Evolutionary conservation across 2,888 invertebrate genomes (phyloP).

Genomic region (Labia minor): DNA sequence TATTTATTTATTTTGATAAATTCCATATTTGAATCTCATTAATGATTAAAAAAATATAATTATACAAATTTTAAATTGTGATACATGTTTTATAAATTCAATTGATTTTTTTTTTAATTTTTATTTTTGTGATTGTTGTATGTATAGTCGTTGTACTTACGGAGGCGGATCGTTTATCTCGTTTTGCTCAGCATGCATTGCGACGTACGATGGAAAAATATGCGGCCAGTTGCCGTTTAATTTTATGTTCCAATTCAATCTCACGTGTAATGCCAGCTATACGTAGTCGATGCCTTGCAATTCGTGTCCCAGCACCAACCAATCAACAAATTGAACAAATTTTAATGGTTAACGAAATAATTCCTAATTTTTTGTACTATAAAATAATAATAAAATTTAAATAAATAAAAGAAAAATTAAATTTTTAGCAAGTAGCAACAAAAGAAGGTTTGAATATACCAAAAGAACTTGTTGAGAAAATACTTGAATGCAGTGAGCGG

Average conservation of each 20-base stretch:
- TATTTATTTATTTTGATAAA: too few relatives aligned
- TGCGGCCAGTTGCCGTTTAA: constrained; percentile 83
- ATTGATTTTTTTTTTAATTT: too few relatives aligned
- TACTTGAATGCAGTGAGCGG: constrained; percentile 69
- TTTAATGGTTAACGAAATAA: constrained; percentile 34
- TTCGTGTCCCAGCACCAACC: constrained; percentile 84
- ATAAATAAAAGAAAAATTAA: constrained; percentile 20
- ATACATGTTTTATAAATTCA: too few relatives aligned
- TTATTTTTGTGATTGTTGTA: too few relatives aligned
- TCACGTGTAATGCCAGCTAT: constrained; percentile 97
- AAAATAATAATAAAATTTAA: constrained; percentile 28
- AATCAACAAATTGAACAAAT: constrained; percentile 59
- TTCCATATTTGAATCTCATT: too few relatives aligned
- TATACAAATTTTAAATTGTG: too few relatives aligned
- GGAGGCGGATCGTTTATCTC: constrained; percentile 88
- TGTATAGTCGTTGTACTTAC: constrained; percentile 84
- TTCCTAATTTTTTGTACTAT: background rate
- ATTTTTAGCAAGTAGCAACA: constrained; percentile 52
- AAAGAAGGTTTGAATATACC: constrained; percentile 75
- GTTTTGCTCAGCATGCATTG: constrained; percentile 96
- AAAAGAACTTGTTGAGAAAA: constrained; percentile 57
- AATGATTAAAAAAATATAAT: too few relatives aligned
- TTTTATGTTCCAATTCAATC: constrained; percentile 87
- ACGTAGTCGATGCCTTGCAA: constrained; percentile 81
- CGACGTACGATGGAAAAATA: constrained; percentile 99